Evolutionary conservation across 2,113 vertebrate species (phyloP).

Genomic region (Tragelaphus scriptus): DNA sequence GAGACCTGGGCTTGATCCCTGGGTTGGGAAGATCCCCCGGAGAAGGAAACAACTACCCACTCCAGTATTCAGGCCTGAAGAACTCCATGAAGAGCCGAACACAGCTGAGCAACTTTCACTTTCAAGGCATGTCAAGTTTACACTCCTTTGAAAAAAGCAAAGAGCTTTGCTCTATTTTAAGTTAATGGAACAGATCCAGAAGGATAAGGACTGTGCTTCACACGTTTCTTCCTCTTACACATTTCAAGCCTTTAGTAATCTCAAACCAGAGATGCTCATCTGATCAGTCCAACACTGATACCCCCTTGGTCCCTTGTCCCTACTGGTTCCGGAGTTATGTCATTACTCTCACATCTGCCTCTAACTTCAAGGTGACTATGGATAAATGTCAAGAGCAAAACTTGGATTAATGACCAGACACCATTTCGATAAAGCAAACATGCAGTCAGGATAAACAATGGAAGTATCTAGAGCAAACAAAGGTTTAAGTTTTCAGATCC

Average conservation of each 20-base stretch:
- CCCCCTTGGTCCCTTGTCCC: not conserved
- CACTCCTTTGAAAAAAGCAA: not conserved
- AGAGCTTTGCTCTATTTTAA: not conserved
- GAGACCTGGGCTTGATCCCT: not conserved
- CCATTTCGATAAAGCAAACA: not conserved
- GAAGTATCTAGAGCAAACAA: not conserved
- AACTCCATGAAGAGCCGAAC: not conserved
- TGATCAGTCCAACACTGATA: not conserved
- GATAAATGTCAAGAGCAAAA: not conserved
- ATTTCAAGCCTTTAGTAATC: not conserved
- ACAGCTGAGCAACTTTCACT: not conserved
- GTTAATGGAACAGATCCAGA: not conserved
- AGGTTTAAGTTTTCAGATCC: not conserved
- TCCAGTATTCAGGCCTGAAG: not conserved
- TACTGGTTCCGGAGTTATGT: not conserved
- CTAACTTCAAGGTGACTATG: not conserved
- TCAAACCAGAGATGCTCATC: not conserved
- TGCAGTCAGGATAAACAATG: not conserved
- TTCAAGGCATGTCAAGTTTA: not conserved
- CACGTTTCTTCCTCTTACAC: not conserved
- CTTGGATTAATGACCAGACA: not conserved
- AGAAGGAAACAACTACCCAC: not conserved
- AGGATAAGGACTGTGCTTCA: not conserved
- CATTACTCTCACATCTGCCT: not conserved
- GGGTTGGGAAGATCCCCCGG: not conserved